Evolutionary conservation across 2,113 vertebrate genomes (phyloP).

Genomic region (Eptesicus fuscus): DNA sequence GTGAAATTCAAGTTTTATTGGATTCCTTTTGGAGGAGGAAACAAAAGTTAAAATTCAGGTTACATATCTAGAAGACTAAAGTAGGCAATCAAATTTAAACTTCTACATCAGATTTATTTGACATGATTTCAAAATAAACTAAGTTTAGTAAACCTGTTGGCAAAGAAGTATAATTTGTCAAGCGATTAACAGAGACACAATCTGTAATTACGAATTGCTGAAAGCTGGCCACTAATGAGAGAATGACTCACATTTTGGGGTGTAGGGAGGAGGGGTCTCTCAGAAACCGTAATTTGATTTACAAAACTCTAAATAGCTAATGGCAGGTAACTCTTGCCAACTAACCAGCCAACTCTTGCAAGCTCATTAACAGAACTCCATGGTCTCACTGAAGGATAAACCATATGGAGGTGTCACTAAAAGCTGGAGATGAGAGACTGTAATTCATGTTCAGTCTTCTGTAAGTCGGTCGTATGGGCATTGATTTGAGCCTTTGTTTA

Average conservation of each 20-base stretch:
- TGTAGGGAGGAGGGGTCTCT: conserved; percentile 57
- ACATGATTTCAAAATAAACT: conserved; percentile 70
- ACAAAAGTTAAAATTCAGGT: conserved; percentile 55
- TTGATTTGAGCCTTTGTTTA: conserved; percentile 69
- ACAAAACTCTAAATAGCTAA: conserved; percentile 75
- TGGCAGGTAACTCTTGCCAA: conserved; percentile 77
- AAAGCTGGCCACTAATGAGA: conserved; percentile 73
- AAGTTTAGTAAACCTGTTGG: conserved; percentile 73
- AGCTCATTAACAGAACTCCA: conserved; percentile 71
- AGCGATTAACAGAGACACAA: conserved; percentile 69
- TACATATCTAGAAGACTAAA: conserved; percentile 37
- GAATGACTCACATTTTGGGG: conserved; percentile 71
- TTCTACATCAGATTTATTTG: conserved; percentile 47
- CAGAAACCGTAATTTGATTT: conserved; percentile 69
- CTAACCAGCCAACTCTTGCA: conserved; percentile 68
- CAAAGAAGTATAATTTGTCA: conserved; percentile 74
- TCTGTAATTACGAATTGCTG: conserved; percentile 73
- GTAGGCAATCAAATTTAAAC: conserved; percentile 54
- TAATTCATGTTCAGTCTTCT: conserved; percentile 61
- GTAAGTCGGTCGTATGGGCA: conserved; percentile 65
- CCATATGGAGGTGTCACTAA: conserved; percentile 75
- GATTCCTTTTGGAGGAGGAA: conserved; percentile 18
- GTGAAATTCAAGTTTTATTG: background rate
- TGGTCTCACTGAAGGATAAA: conserved; percentile 72
- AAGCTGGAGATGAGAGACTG: conserved; percentile 70